These are phyloP conservation scores for Caiman crocodilus DNA, from an alignment of 2,797 vertebrate species.

Conservation along the genomic window DNA sequence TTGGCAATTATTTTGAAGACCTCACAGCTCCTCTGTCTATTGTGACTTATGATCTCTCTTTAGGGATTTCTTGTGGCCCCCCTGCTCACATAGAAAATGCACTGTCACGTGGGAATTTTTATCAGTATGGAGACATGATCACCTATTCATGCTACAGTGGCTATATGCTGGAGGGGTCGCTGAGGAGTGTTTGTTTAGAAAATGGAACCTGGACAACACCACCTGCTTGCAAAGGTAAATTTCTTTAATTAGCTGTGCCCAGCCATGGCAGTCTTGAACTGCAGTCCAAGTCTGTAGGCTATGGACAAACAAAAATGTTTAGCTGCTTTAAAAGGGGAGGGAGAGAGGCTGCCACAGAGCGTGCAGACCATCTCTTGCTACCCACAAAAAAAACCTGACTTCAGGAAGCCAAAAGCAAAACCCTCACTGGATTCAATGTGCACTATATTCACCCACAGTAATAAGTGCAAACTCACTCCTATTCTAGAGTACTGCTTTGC, in stretches of 20 bases:
- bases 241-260: background rate
- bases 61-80: conserved; percentile 94
- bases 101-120: conserved; percentile 89
- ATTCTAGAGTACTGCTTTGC: background rate
- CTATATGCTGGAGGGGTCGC: conserved; percentile 91
- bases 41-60: conserved; percentile 72
- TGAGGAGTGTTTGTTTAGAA: conserved; percentile 93
- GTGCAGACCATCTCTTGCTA: too few relatives aligned
- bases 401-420: background rate
- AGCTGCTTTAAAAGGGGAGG: background rate
- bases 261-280: too few relatives aligned
- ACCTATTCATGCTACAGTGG: conserved; percentile 95
- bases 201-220: conserved; percentile 94
- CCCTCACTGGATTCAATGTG: background rate
- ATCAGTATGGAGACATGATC: conserved; percentile 94
- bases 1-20: background rate
- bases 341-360: background rate
- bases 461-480: background rate
- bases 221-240: conserved; percentile 93
- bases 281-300: too few relatives aligned
- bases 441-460: background rate
- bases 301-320: too few relatives aligned
- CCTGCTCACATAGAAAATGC: conserved; percentile 91
- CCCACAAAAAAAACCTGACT: background rate
- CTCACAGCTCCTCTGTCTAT: conserved; percentile 3